These are phyloP conservation scores for Brachyalestes nurse DNA, from an alignment of 2,797 vertebrate genomes.

Conservation along the genomic window DNA sequence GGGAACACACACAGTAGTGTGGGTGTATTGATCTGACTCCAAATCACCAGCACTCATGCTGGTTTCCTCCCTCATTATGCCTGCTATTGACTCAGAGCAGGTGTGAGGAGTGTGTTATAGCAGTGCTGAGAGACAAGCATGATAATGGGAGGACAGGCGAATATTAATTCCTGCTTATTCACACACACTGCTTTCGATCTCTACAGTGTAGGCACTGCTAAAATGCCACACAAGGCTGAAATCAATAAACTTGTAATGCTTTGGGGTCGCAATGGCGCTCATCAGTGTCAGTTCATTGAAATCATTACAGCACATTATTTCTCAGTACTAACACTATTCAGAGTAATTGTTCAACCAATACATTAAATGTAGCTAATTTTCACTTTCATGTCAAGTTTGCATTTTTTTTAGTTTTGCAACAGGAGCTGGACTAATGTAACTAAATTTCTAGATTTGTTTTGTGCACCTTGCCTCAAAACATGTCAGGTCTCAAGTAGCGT, in stretches of 20 bases:
- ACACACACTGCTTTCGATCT: background rate
- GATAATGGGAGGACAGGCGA: background rate
- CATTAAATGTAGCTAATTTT: too few relatives aligned
- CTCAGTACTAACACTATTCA: background rate
- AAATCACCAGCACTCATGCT: slow-evolving; percentile 11
- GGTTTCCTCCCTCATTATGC: slow-evolving; percentile 16
- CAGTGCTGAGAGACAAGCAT: slow-evolving; percentile 6
- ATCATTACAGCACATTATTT: background rate
- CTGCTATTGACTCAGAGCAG: slow-evolving; percentile 15
- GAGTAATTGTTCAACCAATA: too few relatives aligned
- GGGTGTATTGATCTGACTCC: slow-evolving; percentile 56
- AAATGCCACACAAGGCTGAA: background rate
- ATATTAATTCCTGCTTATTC: slow-evolving; percentile 4
- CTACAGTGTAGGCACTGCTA: background rate
- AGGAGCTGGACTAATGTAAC: too few relatives aligned
- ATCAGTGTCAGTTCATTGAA: background rate
- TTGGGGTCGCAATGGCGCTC: background rate
- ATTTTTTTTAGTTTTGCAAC: too few relatives aligned
- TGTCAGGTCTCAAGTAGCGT: too few relatives aligned
- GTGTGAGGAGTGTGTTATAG: slow-evolving; percentile 4
- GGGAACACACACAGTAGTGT: background rate
- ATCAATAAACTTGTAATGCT: background rate
- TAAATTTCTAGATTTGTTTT: too few relatives aligned
- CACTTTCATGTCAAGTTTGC: too few relatives aligned
- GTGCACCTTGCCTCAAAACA: too few relatives aligned